A percentile compares a stretch with the other conserved stretches of the same genome.
Conservation (phyloP, 2,888 invertebrate genomes). For the Morpho deidamia region DNA sequence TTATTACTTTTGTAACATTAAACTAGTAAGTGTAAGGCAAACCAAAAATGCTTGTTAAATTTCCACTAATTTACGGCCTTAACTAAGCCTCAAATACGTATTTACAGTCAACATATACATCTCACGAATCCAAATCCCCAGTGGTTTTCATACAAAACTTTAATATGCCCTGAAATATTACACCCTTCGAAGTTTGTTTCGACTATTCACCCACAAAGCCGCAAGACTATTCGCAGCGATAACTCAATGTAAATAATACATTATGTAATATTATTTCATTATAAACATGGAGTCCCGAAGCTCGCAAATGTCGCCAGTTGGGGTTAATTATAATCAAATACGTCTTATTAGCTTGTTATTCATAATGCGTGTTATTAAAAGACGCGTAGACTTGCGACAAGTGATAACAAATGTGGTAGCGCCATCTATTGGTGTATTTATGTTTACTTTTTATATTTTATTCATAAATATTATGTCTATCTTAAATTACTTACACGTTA, state of each 20-base stretch:
- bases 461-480: too few species aligned
- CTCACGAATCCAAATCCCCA: too few species aligned
- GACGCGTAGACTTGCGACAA: conserved; percentile 4
- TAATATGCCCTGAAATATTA: neutral
- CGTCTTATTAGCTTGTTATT: conserved; percentile 32
- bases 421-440: too few species aligned
- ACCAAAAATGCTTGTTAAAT: too few species aligned
- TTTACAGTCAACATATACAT: too few species aligned
- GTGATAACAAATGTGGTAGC: too few species aligned
- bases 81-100: too few species aligned
- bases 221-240: neutral
- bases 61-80: too few species aligned
- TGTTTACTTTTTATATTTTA: too few species aligned
- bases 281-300: neutral
- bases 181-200: neutral
- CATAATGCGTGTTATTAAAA: conserved; percentile 21
- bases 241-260: neutral
- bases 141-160: neutral
- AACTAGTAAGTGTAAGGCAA: too few species aligned
- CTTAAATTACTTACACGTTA: too few species aligned
- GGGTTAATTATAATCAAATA: conserved; percentile 35
- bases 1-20: too few species aligned
- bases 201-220: neutral
- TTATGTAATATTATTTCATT: conserved; percentile 3
- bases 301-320: conserved; percentile 21